Base-by-base conservation (phyloP, 2,888 invertebrate species). In the Andrena hattorfiana region DNA sequence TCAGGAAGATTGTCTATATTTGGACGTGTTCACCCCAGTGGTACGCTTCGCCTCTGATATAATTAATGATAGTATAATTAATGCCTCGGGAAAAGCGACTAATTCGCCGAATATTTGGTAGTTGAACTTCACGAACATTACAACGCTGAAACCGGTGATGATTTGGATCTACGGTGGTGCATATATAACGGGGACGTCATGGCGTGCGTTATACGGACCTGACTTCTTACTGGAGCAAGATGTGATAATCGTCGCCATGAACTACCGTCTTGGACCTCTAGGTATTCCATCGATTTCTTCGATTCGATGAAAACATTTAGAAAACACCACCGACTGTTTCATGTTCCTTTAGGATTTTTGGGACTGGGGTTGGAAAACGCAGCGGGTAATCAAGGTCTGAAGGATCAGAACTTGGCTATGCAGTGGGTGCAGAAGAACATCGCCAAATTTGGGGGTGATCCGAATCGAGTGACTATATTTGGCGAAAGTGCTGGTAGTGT, bases 401-500 rank as follows among this genome's bases (percentile, higher is more conserved):
- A 96, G 90, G 97, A 97, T 94, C 97, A 97, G 94, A 93, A 95
- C 8, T 94, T 96, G 67, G 97, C 96, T 0, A 92, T 97, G 62
- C 94, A 95, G 86, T 97, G 97, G 97, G 93, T 97, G 0, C 95
- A 95, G 76, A 92, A 95, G 66, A 96, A 97, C 91, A 96, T 97
- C 71, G 94, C 95, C 83, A 94, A 94, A 90, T 97, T 97, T 87
- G 97, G 96, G 1, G 97, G 97, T 0, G 95, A 97, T 94, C 96
- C 97, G 2, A 94, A 95, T 69, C 96, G 96, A 67, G 95, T 97
- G 35, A 96, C 97, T 0, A 92, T 97, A 3, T 93, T 95, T 0
- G 97, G 97, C 0, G 95, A 95, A 91, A 97, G 97, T 0, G 96
- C 97, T 0, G 97, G 97, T 0, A 96, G 96, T 20, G 96, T 35